Evolutionary conservation across 2,888 invertebrate genomes (phyloP).

Genomic region (Linnaemya vulpina): DNA sequence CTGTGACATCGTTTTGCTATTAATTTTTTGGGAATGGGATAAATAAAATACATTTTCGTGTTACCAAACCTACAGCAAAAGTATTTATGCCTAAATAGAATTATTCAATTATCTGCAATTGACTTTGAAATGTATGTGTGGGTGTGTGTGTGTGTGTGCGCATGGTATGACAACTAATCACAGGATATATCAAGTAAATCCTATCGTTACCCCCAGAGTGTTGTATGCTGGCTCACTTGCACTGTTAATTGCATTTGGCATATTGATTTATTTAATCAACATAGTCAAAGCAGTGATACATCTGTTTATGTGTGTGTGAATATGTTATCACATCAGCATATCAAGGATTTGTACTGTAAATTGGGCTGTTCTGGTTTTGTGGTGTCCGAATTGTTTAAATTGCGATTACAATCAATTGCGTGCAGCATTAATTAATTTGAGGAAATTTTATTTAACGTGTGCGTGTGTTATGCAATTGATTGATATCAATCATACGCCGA

Average conservation of each 20-base stretch:
- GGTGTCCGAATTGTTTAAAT: not conserved
- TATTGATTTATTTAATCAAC: constrained; percentile 41
- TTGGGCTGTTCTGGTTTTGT: not conserved
- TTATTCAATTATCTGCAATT: not conserved
- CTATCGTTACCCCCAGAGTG: not conserved
- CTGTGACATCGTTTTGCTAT: not conserved
- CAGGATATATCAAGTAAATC: not conserved
- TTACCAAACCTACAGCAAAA: too few species aligned
- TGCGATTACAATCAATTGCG: constrained; percentile 13
- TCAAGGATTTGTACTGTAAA: too few species aligned
- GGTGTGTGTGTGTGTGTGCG: too few species aligned
- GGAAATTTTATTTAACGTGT: not conserved
- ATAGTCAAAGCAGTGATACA: not conserved
- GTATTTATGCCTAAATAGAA: not conserved
- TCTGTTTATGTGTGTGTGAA: too few species aligned
- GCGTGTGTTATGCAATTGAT: not conserved
- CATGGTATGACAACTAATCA: not conserved
- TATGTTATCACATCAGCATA: not conserved
- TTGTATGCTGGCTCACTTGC: not conserved
- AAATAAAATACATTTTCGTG: not conserved
- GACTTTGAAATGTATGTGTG: not conserved
- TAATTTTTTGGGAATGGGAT: not conserved
- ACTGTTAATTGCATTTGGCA: constrained; percentile 1
- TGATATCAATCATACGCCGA: constrained; percentile 18
- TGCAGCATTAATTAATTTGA: too few species aligned